phyloP scores from a whole-genome alignment of 2,797 vertebrate species.

The Acipenser ruthenus region DNA sequence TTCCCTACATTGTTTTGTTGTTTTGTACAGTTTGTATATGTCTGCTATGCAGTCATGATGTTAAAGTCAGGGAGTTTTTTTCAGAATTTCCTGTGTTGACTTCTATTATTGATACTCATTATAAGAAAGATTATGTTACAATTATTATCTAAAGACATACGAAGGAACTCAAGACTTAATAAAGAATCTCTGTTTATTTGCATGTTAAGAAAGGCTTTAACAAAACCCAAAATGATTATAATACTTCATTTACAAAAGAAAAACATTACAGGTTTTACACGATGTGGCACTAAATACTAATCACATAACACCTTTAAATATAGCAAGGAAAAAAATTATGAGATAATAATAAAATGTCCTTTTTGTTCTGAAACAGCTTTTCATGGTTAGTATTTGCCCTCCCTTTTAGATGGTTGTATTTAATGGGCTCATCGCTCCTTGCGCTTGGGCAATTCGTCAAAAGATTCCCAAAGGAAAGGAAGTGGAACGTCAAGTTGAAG shows the following conservation, averaged over 20 bases:
- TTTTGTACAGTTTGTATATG: too few relatives aligned
- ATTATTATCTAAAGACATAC: slow-evolving; percentile 51
- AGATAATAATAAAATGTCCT: slow-evolving; percentile 2
- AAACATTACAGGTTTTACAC: slow-evolving; percentile 55
- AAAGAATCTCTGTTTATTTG: slow-evolving; percentile 30
- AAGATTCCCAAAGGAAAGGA: slow-evolving; percentile 63
- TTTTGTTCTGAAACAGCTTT: slow-evolving; percentile 9
- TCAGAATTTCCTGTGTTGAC: slow-evolving; percentile 33
- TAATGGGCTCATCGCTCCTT: slow-evolving; percentile 30
- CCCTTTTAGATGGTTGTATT: slow-evolving; percentile 37
- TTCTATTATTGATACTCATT: slow-evolving; percentile 47
- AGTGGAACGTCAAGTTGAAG: slow-evolving; percentile 70
- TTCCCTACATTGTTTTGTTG: too few relatives aligned
- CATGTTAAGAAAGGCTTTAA: slow-evolving; percentile 26
- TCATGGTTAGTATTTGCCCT: background rate
- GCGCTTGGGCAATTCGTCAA: slow-evolving; percentile 54
- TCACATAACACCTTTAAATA: slow-evolving; percentile 30
- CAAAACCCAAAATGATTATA: slow-evolving; percentile 18
- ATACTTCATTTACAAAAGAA: slow-evolving; percentile 44
- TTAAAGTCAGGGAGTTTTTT: too few relatives aligned
- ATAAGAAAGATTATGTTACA: slow-evolving; percentile 19
- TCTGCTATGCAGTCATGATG: too few relatives aligned
- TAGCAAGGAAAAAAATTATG: slow-evolving; percentile 15
- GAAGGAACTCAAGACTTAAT: slow-evolving; percentile 30
- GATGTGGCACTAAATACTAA: slow-evolving; percentile 22